Conservation (phyloP, 1,140 invertebrate genomes). For the Drosophila elegans region DNA sequence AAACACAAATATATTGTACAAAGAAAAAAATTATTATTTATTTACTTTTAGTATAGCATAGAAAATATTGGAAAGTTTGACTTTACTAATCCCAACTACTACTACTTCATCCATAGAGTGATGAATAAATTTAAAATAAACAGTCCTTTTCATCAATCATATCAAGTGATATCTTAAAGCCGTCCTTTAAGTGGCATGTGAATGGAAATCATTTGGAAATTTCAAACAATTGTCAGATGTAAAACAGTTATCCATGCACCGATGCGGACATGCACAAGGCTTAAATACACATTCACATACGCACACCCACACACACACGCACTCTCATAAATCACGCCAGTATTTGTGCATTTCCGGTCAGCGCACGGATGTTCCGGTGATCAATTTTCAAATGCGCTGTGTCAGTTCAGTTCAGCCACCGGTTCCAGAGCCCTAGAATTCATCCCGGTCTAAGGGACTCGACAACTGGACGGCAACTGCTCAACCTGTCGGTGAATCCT, state of each 20-base stretch:
- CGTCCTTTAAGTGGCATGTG: slow-evolving; percentile 11
- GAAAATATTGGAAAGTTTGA: no score
- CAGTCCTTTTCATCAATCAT: slow-evolving; percentile 7
- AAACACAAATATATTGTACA: no score
- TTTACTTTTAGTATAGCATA: no score
- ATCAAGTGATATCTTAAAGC: slow-evolving; percentile 13
- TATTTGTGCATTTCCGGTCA: slow-evolving; percentile 82
- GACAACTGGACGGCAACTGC: slow-evolving; percentile 27
- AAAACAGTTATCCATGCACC: slow-evolving; percentile 58
- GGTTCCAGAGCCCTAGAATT: slow-evolving; percentile 2
- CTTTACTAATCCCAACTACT: no score
- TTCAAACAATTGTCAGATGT: slow-evolving; percentile 55
- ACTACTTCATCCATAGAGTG: no score
- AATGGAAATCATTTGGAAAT: slow-evolving; percentile 38
- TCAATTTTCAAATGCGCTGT: slow-evolving; percentile 82
- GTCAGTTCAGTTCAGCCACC: slow-evolving; percentile 54
- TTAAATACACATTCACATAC: slow-evolving; percentile 7
- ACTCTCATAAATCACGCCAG: slow-evolving; percentile 50
- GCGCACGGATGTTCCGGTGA: slow-evolving; percentile 82
- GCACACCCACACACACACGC: not conserved
- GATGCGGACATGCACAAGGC: slow-evolving; percentile 26
- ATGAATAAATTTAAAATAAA: not conserved
- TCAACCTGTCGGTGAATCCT: slow-evolving; percentile 64
- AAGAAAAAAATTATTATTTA: no score
- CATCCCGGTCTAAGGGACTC: slow-evolving; percentile 15